Evolutionary conservation across 2,797 vertebrate species (phyloP).

Genomic region (Nannoperca australis): DNA sequence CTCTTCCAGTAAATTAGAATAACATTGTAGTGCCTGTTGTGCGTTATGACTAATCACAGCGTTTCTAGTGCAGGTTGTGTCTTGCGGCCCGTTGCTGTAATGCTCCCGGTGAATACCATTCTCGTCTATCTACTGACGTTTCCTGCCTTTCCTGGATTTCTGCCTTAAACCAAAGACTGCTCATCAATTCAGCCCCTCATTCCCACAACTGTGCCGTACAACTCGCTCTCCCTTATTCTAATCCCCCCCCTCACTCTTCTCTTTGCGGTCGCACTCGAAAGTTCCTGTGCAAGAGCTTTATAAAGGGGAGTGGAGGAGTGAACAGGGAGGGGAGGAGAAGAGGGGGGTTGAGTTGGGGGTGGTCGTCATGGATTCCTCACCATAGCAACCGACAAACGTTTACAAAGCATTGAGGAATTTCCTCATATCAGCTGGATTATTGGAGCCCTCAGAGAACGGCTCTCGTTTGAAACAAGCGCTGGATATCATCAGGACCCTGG

Average conservation of each 20-base stretch:
- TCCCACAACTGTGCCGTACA: conserved; percentile 46
- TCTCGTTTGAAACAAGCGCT: conserved; percentile 81
- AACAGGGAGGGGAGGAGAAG: conserved; percentile 34
- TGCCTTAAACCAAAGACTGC: conserved; percentile 47
- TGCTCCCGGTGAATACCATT: conserved; percentile 17
- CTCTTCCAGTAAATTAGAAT: conserved; percentile 35
- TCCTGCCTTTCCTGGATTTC: conserved; percentile 49
- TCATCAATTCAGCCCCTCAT: conserved; percentile 63
- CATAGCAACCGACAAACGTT: conserved; percentile 90
- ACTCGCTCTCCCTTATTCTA: conserved; percentile 55
- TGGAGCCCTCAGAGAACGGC: conserved; percentile 84
- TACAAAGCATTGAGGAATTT: conserved; percentile 92
- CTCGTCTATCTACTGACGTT: conserved; percentile 42
- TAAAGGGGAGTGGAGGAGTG: conserved; percentile 63
- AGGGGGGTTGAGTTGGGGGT: conserved; percentile 78
- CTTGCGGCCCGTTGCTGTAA: conserved; percentile 39
- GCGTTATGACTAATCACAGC: conserved; percentile 41
- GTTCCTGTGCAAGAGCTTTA: conserved; percentile 84
- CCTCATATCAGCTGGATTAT: conserved; percentile 92
- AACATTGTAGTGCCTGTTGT: conserved; percentile 7
- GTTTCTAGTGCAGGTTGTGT: conserved; percentile 50
- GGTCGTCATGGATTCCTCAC: conserved; percentile 88
- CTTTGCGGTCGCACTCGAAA: conserved; percentile 75
- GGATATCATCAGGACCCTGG: conserved; percentile 81
- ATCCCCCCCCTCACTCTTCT: conserved; percentile 66